Percentiles rank a stretch among this genome's conserved stretches.
These are phyloP conservation scores for Echinops telfairi DNA, from an alignment of 2,113 vertebrate species.

Conservation along the genomic window DNA sequence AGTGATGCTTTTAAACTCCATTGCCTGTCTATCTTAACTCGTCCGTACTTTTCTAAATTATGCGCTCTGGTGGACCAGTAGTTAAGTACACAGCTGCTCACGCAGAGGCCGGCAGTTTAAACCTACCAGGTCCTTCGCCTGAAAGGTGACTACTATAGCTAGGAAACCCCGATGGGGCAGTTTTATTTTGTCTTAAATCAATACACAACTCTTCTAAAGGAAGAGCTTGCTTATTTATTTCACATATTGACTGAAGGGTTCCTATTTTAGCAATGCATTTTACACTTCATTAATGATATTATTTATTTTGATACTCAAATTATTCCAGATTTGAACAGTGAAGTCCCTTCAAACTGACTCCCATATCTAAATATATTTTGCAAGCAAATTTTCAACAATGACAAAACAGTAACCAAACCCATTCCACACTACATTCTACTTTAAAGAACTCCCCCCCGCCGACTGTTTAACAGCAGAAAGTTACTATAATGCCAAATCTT, in stretches of 20 bases:
- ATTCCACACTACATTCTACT: neutral
- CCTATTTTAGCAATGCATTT: neutral
- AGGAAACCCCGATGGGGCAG: neutral
- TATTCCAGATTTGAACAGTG: neutral
- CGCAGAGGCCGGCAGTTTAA: neutral
- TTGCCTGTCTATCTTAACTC: neutral
- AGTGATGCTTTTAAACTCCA: neutral
- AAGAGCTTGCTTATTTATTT: neutral
- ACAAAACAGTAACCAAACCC: neutral
- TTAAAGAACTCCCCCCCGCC: neutral
- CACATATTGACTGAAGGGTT: neutral
- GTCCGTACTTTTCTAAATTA: neutral
- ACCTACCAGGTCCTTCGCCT: neutral
- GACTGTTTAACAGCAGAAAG: conserved; percentile 46
- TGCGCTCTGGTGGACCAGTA: neutral
- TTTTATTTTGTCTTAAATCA: neutral
- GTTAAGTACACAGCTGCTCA: neutral
- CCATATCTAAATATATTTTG: conserved; percentile 24
- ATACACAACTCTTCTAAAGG: neutral
- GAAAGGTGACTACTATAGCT: neutral
- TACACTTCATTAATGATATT: conserved; percentile 4
- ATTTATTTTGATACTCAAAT: conserved; percentile 28
- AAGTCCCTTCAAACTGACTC: neutral
- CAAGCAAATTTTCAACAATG: neutral
- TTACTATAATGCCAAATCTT: neutral